Conservation (phyloP, 1,140 invertebrate genomes). For the Procambarus virginalis region DNA sequence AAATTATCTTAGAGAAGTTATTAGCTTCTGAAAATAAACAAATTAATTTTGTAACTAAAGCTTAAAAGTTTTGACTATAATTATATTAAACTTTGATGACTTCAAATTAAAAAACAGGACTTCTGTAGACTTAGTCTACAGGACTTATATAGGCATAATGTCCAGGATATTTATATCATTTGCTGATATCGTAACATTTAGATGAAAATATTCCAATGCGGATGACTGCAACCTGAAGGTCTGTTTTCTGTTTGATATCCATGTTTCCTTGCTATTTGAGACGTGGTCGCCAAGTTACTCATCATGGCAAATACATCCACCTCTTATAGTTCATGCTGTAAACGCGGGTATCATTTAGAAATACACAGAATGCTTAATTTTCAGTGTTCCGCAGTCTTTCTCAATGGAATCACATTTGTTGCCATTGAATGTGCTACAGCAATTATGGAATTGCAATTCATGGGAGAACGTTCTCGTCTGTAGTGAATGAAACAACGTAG, state of each 20-base stretch:
- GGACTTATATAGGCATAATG: too few species aligned
- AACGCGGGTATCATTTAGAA: background rate
- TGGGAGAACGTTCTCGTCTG: background rate
- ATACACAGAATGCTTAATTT: background rate
- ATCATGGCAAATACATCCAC: background rate
- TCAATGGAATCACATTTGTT: background rate
- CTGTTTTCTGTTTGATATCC: background rate
- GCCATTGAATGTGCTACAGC: background rate
- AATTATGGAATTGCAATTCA: background rate
- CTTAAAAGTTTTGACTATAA: too few species aligned
- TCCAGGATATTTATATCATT: too few species aligned
- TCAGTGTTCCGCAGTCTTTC: background rate
- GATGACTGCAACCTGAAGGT: background rate
- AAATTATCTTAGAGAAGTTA: too few species aligned
- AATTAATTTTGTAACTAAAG: too few species aligned
- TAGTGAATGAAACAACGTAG: conserved; percentile 4
- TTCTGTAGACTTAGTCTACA: too few species aligned
- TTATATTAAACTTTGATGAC: too few species aligned
- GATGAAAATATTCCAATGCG: background rate
- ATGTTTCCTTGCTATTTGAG: conserved; percentile 8
- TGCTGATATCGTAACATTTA: conserved; percentile 24
- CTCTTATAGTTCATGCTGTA: background rate
- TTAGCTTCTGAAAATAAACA: too few species aligned
- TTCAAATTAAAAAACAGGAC: too few species aligned
- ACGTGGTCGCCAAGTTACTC: background rate